A percentile compares a stretch with the other conserved stretches of the same genome.
These are phyloP conservation scores for Delphinapterus leucas DNA, from an alignment of 2,113 vertebrate genomes.

Conservation along the genomic window DNA sequence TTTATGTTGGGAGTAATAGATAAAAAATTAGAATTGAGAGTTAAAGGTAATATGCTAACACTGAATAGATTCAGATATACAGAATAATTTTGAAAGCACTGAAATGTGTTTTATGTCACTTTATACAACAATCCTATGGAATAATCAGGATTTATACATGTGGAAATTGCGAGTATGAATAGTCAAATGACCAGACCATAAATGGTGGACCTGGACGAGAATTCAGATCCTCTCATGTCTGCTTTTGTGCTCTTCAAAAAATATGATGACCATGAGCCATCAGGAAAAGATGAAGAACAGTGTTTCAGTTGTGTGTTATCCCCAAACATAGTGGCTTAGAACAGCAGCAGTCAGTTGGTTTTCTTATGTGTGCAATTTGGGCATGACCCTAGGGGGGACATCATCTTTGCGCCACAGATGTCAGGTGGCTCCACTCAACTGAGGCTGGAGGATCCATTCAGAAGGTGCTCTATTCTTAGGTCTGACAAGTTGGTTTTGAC, in stretches of 20 bases:
- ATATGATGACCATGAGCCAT: neutral
- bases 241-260: neutral
- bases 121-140: neutral
- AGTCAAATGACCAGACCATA: neutral
- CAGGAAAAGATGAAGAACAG: neutral
- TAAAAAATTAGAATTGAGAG: neutral
- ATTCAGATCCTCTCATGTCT: neutral
- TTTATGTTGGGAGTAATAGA: neutral
- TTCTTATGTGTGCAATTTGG: neutral
- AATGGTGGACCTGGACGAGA: neutral
- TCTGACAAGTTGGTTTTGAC: neutral
- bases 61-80: neutral
- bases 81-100: neutral
- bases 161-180: neutral
- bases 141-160: neutral
- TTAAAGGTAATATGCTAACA: neutral
- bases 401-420: neutral
- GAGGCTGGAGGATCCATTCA: neutral
- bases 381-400: too few relatives aligned
- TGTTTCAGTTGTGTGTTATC: neutral
- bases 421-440: neutral
- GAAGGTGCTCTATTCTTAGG: neutral
- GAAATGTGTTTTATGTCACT: neutral
- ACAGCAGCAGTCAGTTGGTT: neutral
- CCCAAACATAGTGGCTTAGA: neutral